A percentile compares a stretch with the other conserved stretches of the same genome.
phyloP scores from a whole-genome alignment of 2,113 vertebrate species.

The Leucopsar rothschildi region DNA sequence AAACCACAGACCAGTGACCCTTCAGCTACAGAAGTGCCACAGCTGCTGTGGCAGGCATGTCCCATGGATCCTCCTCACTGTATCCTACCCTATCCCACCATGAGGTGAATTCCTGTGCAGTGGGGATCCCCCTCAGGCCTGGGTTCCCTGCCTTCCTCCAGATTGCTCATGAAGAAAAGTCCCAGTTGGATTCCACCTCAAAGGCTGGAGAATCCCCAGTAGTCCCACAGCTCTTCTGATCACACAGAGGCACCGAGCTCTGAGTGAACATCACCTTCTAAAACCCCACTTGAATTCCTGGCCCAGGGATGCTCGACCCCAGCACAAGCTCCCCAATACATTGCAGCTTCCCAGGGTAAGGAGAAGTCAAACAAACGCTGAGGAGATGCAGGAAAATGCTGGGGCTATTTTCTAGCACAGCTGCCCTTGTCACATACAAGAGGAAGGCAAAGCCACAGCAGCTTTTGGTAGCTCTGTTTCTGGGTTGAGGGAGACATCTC shows the following conservation, averaged over 20 bases:
- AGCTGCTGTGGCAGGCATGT: neutral
- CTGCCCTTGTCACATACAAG: neutral
- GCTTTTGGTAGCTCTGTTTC: neutral
- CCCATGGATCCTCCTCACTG: fast-evolving
- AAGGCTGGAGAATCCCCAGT: neutral
- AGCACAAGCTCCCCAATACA: neutral
- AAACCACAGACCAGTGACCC: neutral
- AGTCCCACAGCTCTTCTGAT: neutral
- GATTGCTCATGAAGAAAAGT: neutral
- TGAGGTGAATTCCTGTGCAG: neutral
- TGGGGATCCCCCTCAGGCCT: neutral
- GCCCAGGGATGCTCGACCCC: neutral
- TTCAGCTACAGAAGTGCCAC: neutral
- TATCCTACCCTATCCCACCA: neutral
- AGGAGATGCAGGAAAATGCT: neutral
- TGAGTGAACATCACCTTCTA: neutral
- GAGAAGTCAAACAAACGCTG: neutral
- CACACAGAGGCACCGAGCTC: neutral
- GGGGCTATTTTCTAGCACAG: neutral
- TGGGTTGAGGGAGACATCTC: neutral
- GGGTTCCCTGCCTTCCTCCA: neutral
- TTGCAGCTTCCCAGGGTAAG: neutral
- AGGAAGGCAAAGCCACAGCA: neutral
- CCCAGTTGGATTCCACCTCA: neutral
- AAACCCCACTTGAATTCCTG: neutral